Base-by-base conservation (phyloP, 2,113 vertebrate species). In the Argyrosomus japonicus region DNA sequence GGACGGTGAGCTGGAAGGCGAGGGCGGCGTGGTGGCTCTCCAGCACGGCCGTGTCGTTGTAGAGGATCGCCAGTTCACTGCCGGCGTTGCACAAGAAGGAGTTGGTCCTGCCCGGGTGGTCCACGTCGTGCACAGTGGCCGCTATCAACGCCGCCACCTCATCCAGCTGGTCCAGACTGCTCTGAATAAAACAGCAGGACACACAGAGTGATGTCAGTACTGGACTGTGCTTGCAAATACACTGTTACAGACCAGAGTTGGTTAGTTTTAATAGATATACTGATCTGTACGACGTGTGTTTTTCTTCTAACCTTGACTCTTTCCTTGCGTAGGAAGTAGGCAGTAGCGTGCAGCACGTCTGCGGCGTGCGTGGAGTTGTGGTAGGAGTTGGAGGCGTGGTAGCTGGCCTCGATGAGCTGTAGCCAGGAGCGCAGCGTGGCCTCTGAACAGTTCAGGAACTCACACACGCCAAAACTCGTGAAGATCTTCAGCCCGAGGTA, bases 321-420 rank as follows among this genome's bases (percentile, higher is more conserved):
- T 17, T 99, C 97, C 82, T 97, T 98, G 58, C 96, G 93, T 0
- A 99, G 96, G 86, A 99, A 99, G 94, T 96, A 98, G 29, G 98
- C 97, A 0, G 98, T 99, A 27, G 98, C 98, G 0, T 99, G 98
- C 75, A 99, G 94, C 29, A 99, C 98, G 0, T 99, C 98, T 0
- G 98, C 97, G 0, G 98, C 98, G 0, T 99, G 98, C 0, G 97
- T 99, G 81, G 98, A 99, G 92, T 99, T 99, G 87, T 99, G 98
- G 94, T 99, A 99, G 23, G 98, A 95, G 57, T 99, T 99, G 89
- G 97, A 97, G 2, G 98, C 93, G 79, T 99, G 98, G 90, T 99
- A 99, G 89, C 97, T 99, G 81, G 95, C 95, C 94, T 99, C 98
- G 0, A 99, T 99, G 85, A 99, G 87, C 92, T 99, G 98, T 76